A percentile compares a stretch with the other conserved stretches of the same genome.
These are phyloP conservation scores for Gambusia affinis DNA, from an alignment of 2,113 vertebrate species.

Conservation along the genomic window DNA sequence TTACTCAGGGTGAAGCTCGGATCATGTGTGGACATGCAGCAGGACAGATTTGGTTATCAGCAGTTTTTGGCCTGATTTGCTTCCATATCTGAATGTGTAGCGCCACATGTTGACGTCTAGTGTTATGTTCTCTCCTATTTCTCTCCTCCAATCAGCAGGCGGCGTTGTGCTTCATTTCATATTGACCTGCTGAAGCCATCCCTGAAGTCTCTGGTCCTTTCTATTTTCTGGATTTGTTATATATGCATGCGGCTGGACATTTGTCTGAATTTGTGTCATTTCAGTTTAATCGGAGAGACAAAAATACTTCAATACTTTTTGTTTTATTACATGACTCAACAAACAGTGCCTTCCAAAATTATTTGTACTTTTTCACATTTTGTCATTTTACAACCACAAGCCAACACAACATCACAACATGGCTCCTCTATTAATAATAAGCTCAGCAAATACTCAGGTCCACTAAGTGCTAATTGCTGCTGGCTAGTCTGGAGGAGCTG, in stretches of 20 bases:
- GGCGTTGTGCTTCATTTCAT: not conserved
- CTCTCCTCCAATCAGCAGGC: not conserved
- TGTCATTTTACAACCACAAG: not conserved
- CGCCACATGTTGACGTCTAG: too few relatives aligned
- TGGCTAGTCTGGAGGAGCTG: too few relatives aligned
- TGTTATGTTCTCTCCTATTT: too few relatives aligned
- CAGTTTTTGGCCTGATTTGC: constrained; percentile 67
- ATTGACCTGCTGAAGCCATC: not conserved
- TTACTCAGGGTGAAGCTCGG: not conserved
- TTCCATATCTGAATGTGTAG: constrained; percentile 26
- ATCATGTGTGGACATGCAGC: too few relatives aligned
- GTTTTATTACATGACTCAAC: too few relatives aligned
- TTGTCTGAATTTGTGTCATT: not conserved
- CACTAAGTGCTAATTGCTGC: too few relatives aligned
- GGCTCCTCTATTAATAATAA: too few relatives aligned
- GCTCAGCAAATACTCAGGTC: too few relatives aligned
- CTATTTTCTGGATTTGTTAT: too few relatives aligned
- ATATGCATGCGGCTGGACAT: not conserved
- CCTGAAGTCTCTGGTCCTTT: not conserved
- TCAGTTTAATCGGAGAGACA: too few relatives aligned
- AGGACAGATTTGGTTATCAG: constrained; percentile 71
- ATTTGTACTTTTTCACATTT: not conserved
- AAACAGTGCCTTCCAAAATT: not conserved
- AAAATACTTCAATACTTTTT: too few relatives aligned
- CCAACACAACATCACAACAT: too few relatives aligned